phyloP scores from a whole-genome alignment of 2,797 vertebrate genomes.

The Cirrhinus mrigala region DNA sequence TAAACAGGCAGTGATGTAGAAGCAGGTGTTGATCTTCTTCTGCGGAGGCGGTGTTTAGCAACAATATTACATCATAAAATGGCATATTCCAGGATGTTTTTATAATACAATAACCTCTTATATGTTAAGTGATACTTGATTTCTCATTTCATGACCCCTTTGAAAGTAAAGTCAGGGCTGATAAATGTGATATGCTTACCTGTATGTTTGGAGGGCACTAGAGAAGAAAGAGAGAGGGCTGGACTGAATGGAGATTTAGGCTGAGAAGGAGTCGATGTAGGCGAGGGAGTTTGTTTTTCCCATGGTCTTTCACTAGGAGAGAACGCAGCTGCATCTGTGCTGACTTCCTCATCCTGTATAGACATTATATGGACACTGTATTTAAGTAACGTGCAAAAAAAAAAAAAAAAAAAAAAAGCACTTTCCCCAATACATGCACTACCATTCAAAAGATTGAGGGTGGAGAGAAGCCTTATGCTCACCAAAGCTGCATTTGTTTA shows the following conservation, averaged over 20 bases:
- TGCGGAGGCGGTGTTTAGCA: no score
- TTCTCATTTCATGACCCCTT: neutral
- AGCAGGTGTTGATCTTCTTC: no score
- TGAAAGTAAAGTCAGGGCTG: neutral
- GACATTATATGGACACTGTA: neutral
- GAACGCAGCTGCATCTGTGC: conserved; percentile 44
- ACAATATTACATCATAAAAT: no score
- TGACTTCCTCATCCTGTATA: conserved; percentile 39
- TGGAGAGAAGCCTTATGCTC: neutral
- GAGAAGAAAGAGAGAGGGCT: conserved; percentile 65
- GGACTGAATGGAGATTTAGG: conserved; percentile 58
- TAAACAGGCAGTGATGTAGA: no score
- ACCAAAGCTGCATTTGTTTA: neutral
- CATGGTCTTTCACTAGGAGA: conserved; percentile 48
- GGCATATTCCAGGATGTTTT: no score
- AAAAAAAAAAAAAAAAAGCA: no score
- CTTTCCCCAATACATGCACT: neutral
- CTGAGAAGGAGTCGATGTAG: conserved; percentile 23
- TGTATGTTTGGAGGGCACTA: conserved; percentile 67
- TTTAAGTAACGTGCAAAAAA: neutral
- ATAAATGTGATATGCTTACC: conserved; percentile 62
- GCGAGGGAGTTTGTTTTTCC: conserved; percentile 51
- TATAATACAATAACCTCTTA: no score
- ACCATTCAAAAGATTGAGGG: neutral
- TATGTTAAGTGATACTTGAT: no score